Conservation (phyloP, 2,113 vertebrate genomes). For the Gallinago jamesoni region DNA sequence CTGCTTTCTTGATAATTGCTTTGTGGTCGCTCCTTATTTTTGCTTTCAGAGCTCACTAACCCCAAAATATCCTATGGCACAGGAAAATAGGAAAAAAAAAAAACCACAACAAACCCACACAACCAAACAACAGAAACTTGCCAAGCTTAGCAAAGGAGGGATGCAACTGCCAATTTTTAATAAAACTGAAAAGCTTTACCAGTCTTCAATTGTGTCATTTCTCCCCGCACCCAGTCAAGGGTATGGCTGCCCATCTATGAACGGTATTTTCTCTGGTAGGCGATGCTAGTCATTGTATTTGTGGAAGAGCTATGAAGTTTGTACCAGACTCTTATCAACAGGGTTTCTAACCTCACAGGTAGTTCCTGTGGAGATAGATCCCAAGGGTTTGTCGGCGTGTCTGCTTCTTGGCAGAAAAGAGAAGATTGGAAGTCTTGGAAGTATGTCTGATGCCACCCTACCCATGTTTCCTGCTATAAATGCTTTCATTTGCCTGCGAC, state of each 20-base stretch:
- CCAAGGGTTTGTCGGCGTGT: neutral
- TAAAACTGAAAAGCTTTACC: neutral
- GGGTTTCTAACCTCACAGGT: neutral
- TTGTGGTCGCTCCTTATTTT: constrained; percentile 29
- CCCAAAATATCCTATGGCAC: constrained; percentile 13
- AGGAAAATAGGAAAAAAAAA: neutral
- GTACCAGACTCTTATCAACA: no score
- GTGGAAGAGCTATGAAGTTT: neutral
- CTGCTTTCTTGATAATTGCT: constrained; percentile 27
- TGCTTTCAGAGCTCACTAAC: neutral
- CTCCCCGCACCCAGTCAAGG: neutral
- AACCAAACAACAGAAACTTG: neutral
- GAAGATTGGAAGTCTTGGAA: neutral
- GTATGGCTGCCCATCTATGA: neutral
- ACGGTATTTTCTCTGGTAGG: neutral
- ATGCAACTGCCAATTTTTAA: neutral
- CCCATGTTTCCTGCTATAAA: neutral
- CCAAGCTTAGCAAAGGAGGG: neutral
- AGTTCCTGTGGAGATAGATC: neutral
- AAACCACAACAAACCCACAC: neutral
- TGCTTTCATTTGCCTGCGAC: neutral
- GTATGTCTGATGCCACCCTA: neutral
- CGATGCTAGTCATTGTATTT: neutral
- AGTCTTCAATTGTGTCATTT: neutral
- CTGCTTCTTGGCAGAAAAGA: neutral